phyloP scores from a whole-genome alignment of 2,113 vertebrate genomes.

The Pithys albifrons region DNA sequence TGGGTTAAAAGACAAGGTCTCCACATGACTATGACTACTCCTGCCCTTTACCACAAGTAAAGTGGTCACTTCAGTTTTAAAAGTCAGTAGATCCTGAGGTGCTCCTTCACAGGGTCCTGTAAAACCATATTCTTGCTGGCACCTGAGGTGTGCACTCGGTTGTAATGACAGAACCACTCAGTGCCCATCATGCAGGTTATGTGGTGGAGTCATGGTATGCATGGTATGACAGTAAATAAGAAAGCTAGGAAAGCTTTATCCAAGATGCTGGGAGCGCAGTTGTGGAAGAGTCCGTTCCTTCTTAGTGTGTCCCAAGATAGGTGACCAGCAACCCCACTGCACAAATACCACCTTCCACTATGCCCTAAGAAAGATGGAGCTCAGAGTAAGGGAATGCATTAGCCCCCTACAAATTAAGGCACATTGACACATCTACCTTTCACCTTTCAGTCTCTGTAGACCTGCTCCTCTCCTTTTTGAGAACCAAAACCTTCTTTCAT shows the following conservation, averaged over 20 bases:
- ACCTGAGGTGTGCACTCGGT: not conserved
- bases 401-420: not conserved
- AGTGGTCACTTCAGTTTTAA: not conserved
- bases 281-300: not conserved
- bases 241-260: not conserved
- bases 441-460: not conserved
- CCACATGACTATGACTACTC: not conserved
- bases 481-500: not conserved
- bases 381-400: not conserved
- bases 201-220: not conserved
- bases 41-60: not conserved
- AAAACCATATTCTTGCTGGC: not conserved
- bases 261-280: not conserved
- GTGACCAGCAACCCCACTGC: not conserved
- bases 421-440: not conserved
- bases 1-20: not conserved
- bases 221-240: not conserved
- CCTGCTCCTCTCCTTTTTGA: not conserved
- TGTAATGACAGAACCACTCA: not conserved
- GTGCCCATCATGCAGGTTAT: not conserved
- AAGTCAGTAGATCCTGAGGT: not conserved
- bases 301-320: not conserved
- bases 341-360: fast-evolving
- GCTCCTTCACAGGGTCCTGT: not conserved
- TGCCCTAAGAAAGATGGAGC: not conserved